Evolutionary conservation across 2,888 invertebrate genomes (phyloP), one percentile per base, ranked within the genome.

Genomic region (Chymomyza amoena): DNA sequence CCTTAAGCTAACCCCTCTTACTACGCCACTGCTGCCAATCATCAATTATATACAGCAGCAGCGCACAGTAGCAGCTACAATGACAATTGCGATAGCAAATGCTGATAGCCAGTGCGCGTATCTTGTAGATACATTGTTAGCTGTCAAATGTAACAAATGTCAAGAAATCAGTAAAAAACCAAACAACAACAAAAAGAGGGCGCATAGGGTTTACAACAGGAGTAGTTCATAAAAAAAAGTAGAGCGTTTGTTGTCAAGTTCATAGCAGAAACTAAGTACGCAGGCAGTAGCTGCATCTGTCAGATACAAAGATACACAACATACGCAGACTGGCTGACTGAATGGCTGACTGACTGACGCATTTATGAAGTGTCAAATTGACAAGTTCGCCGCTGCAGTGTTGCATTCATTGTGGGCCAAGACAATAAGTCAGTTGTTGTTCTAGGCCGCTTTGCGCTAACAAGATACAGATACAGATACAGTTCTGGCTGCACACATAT

Each of bases 101-200:
- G 66, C 28, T 32, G 67, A 28, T 50, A 50, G 63, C 64, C 52
- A 63, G 78, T 61, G 61, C 68, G 72, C 73, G 82, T 78, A 78
- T 87, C 84, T 84, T 85, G 84, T 80, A 69, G 78, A 76, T 76
- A 74, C 87, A 79, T 85, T 85, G 85, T 88, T 85, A 81, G 81
- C 87, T 85, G 85, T 85, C 85, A 85, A 88, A 88, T 88, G 80
- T 88, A 85, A 85, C 85, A 85, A 85, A 85, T 85, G 87, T 85
- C 85, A 85, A 78, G 72, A 77, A 75, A 84, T 72, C 73, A 74
- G 64, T 69, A 54, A 72, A 60, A 45, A 66, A 56, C 16, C 1
- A 28, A 13, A 3, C 20, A 15, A 25, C 57, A 15, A 25, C 36
- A 63, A n/a, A 15, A 54, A 52, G 32, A 64, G 54, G 59, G 25